Conservation (phyloP, 2,888 invertebrate genomes). For the Portevinia maculata region DNA sequence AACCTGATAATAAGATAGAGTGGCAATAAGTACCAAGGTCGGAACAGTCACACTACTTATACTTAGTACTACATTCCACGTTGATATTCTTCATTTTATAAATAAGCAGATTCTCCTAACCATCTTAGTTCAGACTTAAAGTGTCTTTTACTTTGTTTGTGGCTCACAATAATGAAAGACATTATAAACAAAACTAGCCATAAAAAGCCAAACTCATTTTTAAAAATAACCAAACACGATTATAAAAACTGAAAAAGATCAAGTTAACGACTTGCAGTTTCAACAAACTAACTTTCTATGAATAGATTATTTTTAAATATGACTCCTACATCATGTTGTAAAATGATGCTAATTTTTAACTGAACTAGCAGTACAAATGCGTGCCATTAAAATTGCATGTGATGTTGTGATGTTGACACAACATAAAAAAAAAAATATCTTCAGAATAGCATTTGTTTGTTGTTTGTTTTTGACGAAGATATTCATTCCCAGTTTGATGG, state of each 20-base stretch:
- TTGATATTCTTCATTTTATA: too few relatives aligned
- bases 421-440: not conserved
- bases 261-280: constrained; percentile 15
- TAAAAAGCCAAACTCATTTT: constrained; percentile 19
- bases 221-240: constrained; percentile 10
- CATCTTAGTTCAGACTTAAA: not conserved
- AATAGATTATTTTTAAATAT: not conserved
- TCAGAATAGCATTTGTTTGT: not conserved
- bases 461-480: constrained; percentile 11
- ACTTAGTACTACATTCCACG: too few relatives aligned
- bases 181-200: not conserved
- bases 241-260: constrained; percentile 1
- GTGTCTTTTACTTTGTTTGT: not conserved
- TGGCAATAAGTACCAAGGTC: too few relatives aligned
- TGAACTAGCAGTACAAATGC: not conserved
- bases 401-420: constrained; percentile 10
- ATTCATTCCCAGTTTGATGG: not conserved
- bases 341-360: not conserved
- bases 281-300: constrained; percentile 9
- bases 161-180: not conserved
- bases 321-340: not conserved
- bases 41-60: too few relatives aligned
- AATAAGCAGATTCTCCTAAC: not conserved
- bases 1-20: too few relatives aligned
- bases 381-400: constrained; percentile 16